These are phyloP conservation scores for Drosophila paramelanica DNA, from an alignment of 2,888 invertebrate genomes.

Conservation along the genomic window DNA sequence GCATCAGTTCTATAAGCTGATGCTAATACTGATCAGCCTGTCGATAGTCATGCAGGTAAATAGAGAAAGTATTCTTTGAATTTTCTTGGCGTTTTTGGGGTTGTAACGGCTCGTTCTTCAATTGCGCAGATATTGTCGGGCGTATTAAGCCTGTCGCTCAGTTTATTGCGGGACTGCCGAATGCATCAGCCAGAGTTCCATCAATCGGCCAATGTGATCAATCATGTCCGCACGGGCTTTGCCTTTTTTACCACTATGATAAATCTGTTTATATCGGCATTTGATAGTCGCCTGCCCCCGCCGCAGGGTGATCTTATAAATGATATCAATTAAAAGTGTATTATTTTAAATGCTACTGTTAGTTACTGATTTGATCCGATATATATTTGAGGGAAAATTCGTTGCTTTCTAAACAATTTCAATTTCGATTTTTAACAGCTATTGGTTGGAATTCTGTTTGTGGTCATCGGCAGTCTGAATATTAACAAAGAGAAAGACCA, in stretches of 20 bases:
- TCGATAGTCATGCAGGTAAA: slow-evolving; percentile 94
- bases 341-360: not conserved
- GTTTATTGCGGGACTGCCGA: slow-evolving; percentile 91
- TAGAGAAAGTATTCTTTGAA: not conserved
- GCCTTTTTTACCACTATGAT: slow-evolving; percentile 91
- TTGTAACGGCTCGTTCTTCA: slow-evolving; percentile 52
- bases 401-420: slow-evolving; percentile 41
- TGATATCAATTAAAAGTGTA: slow-evolving; percentile 51
- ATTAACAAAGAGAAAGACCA: slow-evolving; percentile 91
- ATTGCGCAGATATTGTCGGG: slow-evolving; percentile 89
- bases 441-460: slow-evolving; percentile 92
- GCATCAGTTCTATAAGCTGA: slow-evolving; percentile 93
- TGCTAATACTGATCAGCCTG: slow-evolving; percentile 91
- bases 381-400: slow-evolving; percentile 2
- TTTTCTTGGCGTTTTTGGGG: slow-evolving; percentile 22
- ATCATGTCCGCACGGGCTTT: slow-evolving; percentile 89
- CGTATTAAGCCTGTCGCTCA: slow-evolving; percentile 89
- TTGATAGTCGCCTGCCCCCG: slow-evolving; percentile 88
- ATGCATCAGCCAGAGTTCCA: slow-evolving; percentile 90
- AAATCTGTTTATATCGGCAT: slow-evolving; percentile 91
- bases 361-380: slow-evolving; percentile 36
- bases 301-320: slow-evolving; percentile 73
- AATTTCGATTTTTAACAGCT: slow-evolving; percentile 88
- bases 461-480: slow-evolving; percentile 92
- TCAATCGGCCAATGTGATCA: slow-evolving; percentile 89